phyloP scores from a whole-genome alignment of 2,888 invertebrate species.

The Microctonus aethiopoides region DNA sequence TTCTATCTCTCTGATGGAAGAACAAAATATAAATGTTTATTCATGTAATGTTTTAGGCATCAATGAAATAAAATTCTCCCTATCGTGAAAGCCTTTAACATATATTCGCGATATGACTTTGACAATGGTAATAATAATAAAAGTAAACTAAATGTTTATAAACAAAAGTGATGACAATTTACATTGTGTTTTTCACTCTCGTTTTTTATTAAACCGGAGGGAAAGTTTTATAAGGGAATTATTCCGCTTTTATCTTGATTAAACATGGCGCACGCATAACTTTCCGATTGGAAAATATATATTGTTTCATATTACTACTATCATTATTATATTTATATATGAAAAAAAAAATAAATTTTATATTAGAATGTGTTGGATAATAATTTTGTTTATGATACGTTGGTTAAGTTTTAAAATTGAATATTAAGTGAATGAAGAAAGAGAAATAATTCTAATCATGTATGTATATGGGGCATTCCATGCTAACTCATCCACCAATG shows the following conservation, averaged over 20 bases:
- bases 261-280: background rate
- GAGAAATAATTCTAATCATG: background rate
- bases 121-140: constrained; percentile 1
- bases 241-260: constrained; percentile 9
- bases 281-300: constrained; percentile 5
- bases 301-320: background rate
- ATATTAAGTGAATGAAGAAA: background rate
- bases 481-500: too few relatives aligned
- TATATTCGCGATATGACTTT: constrained; percentile 2
- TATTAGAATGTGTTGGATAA: background rate
- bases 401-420: background rate
- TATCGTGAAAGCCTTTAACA: background rate
- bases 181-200: background rate
- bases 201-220: background rate
- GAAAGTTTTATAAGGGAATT: constrained; percentile 9
- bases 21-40: too few relatives aligned
- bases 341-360: background rate
- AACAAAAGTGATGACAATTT: background rate
- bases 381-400: background rate
- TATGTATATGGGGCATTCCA: too few relatives aligned
- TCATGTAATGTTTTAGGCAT: background rate
- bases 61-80: background rate
- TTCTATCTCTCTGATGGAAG: background rate
- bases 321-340: background rate
- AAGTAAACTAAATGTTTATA: background rate